Evolutionary conservation across 2,797 vertebrate species (phyloP).

Genomic region (Tenualosa thibaudeaui): DNA sequence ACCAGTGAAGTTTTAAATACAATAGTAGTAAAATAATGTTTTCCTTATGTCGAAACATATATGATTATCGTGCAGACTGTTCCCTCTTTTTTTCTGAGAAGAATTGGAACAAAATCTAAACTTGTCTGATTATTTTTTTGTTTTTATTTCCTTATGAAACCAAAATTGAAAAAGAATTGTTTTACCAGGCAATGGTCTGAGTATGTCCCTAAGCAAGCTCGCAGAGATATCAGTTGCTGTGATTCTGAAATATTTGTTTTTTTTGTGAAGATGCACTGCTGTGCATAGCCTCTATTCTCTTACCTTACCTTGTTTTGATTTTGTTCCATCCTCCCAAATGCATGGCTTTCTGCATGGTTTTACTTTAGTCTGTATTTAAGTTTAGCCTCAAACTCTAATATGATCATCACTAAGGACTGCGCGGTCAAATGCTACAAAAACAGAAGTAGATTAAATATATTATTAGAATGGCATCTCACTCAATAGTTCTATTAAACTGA

Average conservation of each 20-base stretch:
- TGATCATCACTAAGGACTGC: neutral
- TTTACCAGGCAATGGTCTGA: conserved; percentile 52
- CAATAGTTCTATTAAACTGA: conserved; percentile 13
- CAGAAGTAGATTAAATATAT: conserved; percentile 22
- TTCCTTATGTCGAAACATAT: conserved; percentile 56
- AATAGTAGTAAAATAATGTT: conserved; percentile 52
- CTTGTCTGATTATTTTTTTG: conserved; percentile 39
- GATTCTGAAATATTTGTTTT: neutral
- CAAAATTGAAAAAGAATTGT: conserved; percentile 50
- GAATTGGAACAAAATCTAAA: conserved; percentile 50
- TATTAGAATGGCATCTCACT: neutral
- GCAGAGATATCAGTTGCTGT: conserved; percentile 40
- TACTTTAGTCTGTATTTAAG: conserved; percentile 20
- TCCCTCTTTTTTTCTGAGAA: conserved; percentile 33
- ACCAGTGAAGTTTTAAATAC: conserved; percentile 51
- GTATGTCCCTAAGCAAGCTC: conserved; percentile 34
- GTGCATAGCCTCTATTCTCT: neutral
- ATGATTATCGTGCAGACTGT: conserved; percentile 43
- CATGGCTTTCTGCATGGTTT: conserved; percentile 5
- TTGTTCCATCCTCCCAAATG: neutral
- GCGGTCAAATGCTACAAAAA: neutral
- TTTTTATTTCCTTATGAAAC: conserved; percentile 10
- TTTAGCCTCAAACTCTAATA: neutral
- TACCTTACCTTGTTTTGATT: neutral
- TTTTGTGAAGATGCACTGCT: conserved; percentile 6